Percentiles rank a stretch among this genome's conserved stretches.
Conservation (phyloP, 2,888 invertebrate genomes). For the Teinopalpus imperialis region DNA sequence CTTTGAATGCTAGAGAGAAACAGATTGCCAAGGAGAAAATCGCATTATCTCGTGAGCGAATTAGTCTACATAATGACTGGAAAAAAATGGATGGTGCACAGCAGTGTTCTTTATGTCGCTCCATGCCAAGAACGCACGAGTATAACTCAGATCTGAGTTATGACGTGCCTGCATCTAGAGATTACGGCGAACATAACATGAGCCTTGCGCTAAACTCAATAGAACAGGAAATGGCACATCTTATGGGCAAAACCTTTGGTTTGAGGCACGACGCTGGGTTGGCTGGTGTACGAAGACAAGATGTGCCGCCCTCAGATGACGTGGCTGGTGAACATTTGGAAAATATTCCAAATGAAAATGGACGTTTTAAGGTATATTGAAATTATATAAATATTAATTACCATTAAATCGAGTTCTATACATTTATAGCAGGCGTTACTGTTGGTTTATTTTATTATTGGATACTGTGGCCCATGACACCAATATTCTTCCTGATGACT, state of each 20-base stretch:
- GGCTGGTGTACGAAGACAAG: slow-evolving; percentile 29
- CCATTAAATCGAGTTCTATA: too few relatives aligned
- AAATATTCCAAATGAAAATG: slow-evolving; percentile 18
- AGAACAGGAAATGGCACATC: slow-evolving; percentile 65
- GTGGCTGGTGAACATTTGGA: slow-evolving; percentile 49
- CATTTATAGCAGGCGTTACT: too few relatives aligned
- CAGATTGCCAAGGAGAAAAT: slow-evolving; percentile 84
- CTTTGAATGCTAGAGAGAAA: slow-evolving; percentile 80
- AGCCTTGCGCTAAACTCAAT: slow-evolving; percentile 56
- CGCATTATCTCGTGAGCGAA: slow-evolving; percentile 79
- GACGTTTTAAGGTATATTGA: slow-evolving; percentile 30
- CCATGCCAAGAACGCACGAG: slow-evolving; percentile 47
- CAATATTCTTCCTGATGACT: too few relatives aligned
- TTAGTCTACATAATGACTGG: slow-evolving; percentile 77
- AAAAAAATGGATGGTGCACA: slow-evolving; percentile 69
- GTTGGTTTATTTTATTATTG: too few relatives aligned
- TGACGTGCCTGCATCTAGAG: slow-evolving; percentile 54
- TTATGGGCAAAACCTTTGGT: slow-evolving; percentile 48
- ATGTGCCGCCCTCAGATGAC: slow-evolving; percentile 35
- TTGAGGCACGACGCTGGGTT: slow-evolving; percentile 32
- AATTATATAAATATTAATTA: background rate
- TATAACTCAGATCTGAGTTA: slow-evolving; percentile 45
- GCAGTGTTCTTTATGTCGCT: slow-evolving; percentile 68
- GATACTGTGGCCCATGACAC: too few relatives aligned
- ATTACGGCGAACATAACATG: slow-evolving; percentile 49